A percentile compares a stretch with the other conserved stretches of the same genome.
phyloP scores from a whole-genome alignment of 2,888 invertebrate genomes.

The Protula sp. region DNA sequence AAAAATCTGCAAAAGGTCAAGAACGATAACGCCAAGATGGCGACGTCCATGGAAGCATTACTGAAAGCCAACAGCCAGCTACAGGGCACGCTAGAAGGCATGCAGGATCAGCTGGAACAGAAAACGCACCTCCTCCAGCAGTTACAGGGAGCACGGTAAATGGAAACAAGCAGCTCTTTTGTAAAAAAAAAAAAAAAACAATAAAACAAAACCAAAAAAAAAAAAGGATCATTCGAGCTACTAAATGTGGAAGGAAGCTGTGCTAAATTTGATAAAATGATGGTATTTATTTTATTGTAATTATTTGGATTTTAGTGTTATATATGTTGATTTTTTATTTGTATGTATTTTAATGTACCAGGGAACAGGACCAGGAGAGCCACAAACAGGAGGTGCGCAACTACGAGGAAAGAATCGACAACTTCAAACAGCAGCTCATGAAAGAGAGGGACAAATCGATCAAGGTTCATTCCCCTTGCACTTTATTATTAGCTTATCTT shows the following conservation, averaged over 20 bases:
- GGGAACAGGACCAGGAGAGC: conserved; percentile 34
- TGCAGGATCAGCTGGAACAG: conserved; percentile 41
- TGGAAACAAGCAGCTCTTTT: no score
- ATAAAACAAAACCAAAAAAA: no score
- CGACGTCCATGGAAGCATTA: conserved; percentile 41
- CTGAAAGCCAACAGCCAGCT: conserved; percentile 44
- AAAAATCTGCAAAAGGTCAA: conserved; percentile 15
- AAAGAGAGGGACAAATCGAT: conserved; percentile 36
- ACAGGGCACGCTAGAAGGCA: conserved; percentile 36
- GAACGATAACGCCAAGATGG: conserved; percentile 29
- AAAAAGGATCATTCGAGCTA: no score
- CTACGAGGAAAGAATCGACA: conserved; percentile 37
- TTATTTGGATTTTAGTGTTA: no score
- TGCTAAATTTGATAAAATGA: no score
- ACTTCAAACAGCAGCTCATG: conserved; percentile 32
- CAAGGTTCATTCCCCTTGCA: no score
- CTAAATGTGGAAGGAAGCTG: no score
- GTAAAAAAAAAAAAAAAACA: no score
- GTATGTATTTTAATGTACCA: neutral
- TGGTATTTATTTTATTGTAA: no score
- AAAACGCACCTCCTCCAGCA: conserved; percentile 17
- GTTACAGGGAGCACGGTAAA: conserved; percentile 12
- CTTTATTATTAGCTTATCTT: no score
- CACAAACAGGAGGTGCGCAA: conserved; percentile 32
- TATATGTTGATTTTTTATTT: no score